Evolutionary conservation across 2,797 vertebrate species (phyloP).

Genomic region (Halcyon leucocephala): DNA sequence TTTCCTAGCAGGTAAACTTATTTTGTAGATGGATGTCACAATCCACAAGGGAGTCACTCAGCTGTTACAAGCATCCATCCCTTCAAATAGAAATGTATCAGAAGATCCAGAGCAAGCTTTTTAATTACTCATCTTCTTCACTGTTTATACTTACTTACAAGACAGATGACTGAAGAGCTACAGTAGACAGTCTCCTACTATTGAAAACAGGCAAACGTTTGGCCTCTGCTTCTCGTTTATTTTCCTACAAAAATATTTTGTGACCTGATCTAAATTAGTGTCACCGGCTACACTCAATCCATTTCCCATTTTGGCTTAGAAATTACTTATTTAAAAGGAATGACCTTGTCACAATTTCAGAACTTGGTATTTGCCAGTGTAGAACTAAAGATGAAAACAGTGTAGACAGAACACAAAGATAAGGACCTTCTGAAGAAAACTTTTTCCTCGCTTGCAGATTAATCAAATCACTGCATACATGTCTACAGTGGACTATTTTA

Average conservation of each 20-base stretch:
- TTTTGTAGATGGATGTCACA: slow-evolving; percentile 35
- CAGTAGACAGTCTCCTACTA: neutral
- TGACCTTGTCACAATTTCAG: slow-evolving; percentile 12
- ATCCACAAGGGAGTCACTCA: slow-evolving; percentile 26
- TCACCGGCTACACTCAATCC: neutral
- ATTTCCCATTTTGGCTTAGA: neutral
- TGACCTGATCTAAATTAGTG: slow-evolving; percentile 58
- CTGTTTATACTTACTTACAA: neutral
- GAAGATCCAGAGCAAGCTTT: slow-evolving; percentile 21
- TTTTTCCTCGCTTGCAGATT: neutral
- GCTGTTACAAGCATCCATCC: slow-evolving; percentile 20
- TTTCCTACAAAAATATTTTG: slow-evolving; percentile 30
- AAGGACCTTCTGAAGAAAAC: neutral
- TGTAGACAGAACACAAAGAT: neutral
- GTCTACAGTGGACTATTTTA: neutral
- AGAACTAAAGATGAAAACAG: neutral
- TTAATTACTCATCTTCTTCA: slow-evolving; percentile 50
- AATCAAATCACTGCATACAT: neutral
- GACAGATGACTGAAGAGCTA: slow-evolving; percentile 14
- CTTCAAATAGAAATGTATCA: neutral
- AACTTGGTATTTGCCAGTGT: neutral
- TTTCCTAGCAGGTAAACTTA: neutral
- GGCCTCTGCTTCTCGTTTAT: slow-evolving; percentile 48
- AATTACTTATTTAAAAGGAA: slow-evolving; percentile 37
- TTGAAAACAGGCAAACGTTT: neutral